A percentile compares a stretch with the other conserved stretches of the same genome.
phyloP scores from a whole-genome alignment of 2,888 invertebrate species.

The Brassicogethes aeneus region DNA sequence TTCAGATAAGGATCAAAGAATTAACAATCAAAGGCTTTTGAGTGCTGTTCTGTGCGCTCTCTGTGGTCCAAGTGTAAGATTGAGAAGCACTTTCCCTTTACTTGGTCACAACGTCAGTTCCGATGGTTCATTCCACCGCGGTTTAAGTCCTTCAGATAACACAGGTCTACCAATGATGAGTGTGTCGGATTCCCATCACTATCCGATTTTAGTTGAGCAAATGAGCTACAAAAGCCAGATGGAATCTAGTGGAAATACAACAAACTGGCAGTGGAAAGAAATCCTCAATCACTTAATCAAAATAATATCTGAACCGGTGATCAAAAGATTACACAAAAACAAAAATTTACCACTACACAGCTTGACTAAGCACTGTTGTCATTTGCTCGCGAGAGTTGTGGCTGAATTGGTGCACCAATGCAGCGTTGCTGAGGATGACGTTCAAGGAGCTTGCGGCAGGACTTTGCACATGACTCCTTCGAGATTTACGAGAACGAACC shows the following conservation, averaged over 20 bases:
- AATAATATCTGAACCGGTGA: conserved; percentile 71
- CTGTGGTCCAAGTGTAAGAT: conserved; percentile 66
- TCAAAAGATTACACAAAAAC: conserved; percentile 45
- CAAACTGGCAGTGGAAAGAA: conserved; percentile 46
- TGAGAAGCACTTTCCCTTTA: conserved; percentile 68
- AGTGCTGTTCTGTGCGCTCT: conserved; percentile 79
- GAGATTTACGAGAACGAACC: conserved; percentile 83
- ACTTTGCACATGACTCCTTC: conserved; percentile 79
- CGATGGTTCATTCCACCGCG: conserved; percentile 44
- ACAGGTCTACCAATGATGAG: conserved; percentile 59
- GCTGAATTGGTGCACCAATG: conserved; percentile 81
- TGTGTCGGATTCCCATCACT: conserved; percentile 59
- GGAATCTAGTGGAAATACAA: conserved; percentile 35
- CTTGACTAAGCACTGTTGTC: conserved; percentile 54
- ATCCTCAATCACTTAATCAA: conserved; percentile 75
- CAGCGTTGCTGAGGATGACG: conserved; percentile 64
- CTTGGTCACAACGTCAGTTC: conserved; percentile 39
- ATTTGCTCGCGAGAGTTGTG: conserved; percentile 71
- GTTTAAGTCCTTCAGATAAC: conserved; percentile 60
- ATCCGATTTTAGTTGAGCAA: conserved; percentile 69
- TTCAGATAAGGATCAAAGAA: conserved; percentile 52
- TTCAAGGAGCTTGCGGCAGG: conserved; percentile 63
- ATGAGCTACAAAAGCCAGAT: conserved; percentile 61
- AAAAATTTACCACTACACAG: conserved; percentile 28
- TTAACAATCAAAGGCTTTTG: conserved; percentile 53